Evolutionary conservation across 2,113 vertebrate genomes (phyloP).

Genomic region (Aegotheles bennettii): DNA sequence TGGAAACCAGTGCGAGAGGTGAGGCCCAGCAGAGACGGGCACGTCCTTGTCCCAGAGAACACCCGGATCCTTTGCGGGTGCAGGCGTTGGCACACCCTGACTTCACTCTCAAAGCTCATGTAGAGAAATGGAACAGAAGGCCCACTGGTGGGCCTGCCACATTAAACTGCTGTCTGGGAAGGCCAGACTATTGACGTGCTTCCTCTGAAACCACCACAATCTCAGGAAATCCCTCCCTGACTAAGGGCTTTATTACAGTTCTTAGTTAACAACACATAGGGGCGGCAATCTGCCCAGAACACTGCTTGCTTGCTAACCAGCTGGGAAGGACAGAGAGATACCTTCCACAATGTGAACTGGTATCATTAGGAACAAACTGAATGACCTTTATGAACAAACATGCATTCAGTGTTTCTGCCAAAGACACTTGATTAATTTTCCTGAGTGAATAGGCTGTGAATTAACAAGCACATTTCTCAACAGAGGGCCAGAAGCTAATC

Average conservation of each 20-base stretch:
- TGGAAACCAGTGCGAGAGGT: fast-evolving
- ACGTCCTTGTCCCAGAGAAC: no score
- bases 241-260: neutral
- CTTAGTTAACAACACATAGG: no score
- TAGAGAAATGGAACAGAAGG: neutral
- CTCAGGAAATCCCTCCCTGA: neutral
- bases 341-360: neutral
- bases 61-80: no score
- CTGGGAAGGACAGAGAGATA: neutral
- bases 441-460: neutral
- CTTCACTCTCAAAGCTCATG: no score
- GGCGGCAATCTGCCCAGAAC: no score
- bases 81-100: no score
- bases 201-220: neutral
- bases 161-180: neutral
- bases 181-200: neutral
- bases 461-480: neutral
- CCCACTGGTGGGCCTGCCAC: no score
- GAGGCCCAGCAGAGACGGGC: fast-evolving
- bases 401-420: neutral
- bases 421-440: neutral
- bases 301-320: no score
- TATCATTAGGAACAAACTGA: neutral
- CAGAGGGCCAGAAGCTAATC: neutral
- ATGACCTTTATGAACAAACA: neutral